Base-by-base conservation (phyloP, 2,113 vertebrate genomes). In the Apus apus region DNA sequence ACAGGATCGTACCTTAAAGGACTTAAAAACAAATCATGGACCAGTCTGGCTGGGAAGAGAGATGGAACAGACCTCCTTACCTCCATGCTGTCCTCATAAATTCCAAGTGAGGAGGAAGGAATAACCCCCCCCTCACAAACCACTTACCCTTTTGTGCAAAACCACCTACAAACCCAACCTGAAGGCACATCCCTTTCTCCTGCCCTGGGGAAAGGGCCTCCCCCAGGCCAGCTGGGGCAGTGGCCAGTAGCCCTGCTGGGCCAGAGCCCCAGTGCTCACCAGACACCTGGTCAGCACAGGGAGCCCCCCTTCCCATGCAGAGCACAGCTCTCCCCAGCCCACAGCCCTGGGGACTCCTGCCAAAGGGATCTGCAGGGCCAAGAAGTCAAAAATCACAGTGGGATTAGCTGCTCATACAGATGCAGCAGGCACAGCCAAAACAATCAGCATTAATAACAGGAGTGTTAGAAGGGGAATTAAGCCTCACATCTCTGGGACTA, bases 371-470 rank as follows among this genome's bases (percentile, higher is more conserved):
- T 6, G 23, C 71, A 48, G 45, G 75, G 66, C 66, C 78, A 61
- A 64, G 23, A 17, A 62, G 36, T 18, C 40, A 75, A 40, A 40
- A 73, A 75, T 71, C 83, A 19, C 58, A 43, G 36, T 14, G 71
- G 92, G 62, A 95, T 90, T 36, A 87, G 71, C 75, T 94, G 92
- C 54, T 78, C 80, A 71, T 4, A 67, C 48, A 84, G 57, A 74
- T 1, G 23, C 29, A 77, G 45, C 46, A 93, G 46, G 89, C 84
- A 43, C 0, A 38, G 40, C 56, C 89, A 91, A n/a, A 81, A 78
- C 2, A 0, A 89, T 61, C 21, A 62, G 17, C 73, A 48, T 62
- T 56, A 81, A 64, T 36, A 94, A 89, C 15, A 71, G 36, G 13
- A 84, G 32, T 11, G 38, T 64, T 4, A 84, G 32, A 91, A 93